A percentile compares a stretch with the other conserved stretches of the same genome.
phyloP scores from a whole-genome alignment of 1,140 invertebrate species.

The Hydropsyche tenuis region DNA sequence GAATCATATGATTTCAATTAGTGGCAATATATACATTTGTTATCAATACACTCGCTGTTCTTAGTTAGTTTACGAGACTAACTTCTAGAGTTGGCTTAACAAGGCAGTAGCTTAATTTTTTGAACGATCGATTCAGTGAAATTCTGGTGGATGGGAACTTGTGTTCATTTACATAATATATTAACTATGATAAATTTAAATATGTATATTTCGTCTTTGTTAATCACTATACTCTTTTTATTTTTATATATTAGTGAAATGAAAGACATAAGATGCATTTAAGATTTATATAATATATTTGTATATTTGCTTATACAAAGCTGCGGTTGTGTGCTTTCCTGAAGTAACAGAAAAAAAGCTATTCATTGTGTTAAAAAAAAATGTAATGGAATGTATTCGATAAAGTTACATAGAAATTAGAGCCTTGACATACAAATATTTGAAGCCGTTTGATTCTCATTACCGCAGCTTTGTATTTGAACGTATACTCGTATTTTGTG shows the following conservation, averaged over 20 bases:
- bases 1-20: neutral
- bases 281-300: neutral
- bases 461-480: neutral
- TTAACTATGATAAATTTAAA: neutral
- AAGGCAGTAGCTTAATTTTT: neutral
- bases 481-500: neutral
- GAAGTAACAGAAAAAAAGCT: too few species aligned
- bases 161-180: slow-evolving; percentile 21
- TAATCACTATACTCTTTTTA: slow-evolving; percentile 13
- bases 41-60: slow-evolving; percentile 10
- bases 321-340: neutral
- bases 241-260: slow-evolving; percentile 1
- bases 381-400: too few species aligned
- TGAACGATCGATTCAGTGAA: neutral
- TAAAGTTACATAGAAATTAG: too few species aligned
- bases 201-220: slow-evolving; percentile 14
- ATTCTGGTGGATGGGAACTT: slow-evolving; percentile 12
- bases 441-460: neutral
- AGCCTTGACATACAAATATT: neutral
- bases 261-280: slow-evolving; percentile 15
- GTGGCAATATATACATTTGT: slow-evolving; percentile 20
- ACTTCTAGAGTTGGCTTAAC: neutral
- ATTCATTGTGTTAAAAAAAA: too few species aligned
- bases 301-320: neutral
- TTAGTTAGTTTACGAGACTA: neutral